These are phyloP conservation scores for Megalops atlanticus DNA, from an alignment of 2,113 vertebrate genomes.

Conservation along the genomic window DNA sequence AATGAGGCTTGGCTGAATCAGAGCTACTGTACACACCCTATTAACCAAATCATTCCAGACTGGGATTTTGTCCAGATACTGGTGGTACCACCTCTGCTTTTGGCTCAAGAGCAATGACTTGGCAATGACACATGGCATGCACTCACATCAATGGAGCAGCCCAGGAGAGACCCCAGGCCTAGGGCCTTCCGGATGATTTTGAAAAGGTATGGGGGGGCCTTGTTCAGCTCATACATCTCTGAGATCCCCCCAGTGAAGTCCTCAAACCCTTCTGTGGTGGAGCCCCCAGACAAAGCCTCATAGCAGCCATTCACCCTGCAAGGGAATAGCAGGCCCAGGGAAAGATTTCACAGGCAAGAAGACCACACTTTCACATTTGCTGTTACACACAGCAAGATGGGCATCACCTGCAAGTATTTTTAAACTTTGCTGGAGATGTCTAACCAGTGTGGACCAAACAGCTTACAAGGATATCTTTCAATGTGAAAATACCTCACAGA, in stretches of 20 bases:
- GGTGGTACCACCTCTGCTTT: no score
- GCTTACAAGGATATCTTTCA: no score
- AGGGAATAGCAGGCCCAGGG: background rate
- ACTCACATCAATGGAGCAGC: slow-evolving; percentile 71
- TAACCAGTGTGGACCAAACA: no score
- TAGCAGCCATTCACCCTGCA: slow-evolving; percentile 83
- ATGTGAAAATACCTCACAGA: no score
- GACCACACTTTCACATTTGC: background rate
- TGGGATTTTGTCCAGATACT: no score
- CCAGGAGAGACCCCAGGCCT: slow-evolving; percentile 65
- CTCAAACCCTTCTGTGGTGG: slow-evolving; percentile 90
- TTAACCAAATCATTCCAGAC: no score
- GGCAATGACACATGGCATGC: no score
- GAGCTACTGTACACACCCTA: no score
- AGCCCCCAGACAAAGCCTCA: slow-evolving; percentile 85
- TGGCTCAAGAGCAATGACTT: no score
- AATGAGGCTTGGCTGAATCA: no score
- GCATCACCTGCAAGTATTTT: no score
- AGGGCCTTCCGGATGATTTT: slow-evolving; percentile 65
- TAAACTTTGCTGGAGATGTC: no score
- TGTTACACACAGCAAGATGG: background rate
- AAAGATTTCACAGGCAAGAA: background rate
- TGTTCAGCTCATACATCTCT: slow-evolving; percentile 77
- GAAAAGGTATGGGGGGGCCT: slow-evolving; percentile 63
- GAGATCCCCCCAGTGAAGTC: slow-evolving; percentile 94